Base-by-base conservation (phyloP, 2,113 vertebrate species). In the Climacteris rufus region DNA sequence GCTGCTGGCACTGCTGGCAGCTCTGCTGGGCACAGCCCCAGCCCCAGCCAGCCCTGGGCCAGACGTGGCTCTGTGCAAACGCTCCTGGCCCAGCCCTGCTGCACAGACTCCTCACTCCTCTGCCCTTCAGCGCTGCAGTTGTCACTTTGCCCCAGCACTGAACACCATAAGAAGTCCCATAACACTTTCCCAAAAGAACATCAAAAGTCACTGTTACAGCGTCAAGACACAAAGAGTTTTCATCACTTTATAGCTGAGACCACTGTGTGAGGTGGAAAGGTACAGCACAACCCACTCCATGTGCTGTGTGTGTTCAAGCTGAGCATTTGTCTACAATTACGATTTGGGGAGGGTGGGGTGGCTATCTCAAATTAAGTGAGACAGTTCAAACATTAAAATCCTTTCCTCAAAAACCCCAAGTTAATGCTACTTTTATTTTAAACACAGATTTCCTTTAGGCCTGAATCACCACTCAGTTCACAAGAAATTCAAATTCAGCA, bases 341-440 rank as follows among this genome's bases (percentile, higher is more conserved):
- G n/a, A 27, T 11, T 12, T 22, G 5, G 21, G 10, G 3, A 4
- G 15, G 17, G 53, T 3, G 3, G 19, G 14, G 13, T 13, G 21
- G 14, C 7, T 49, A 7, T 14, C 45, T 44, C 25, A 61, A 39
- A 50, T 21, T 27, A 72, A 79, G 25, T 17, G 19, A 61, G 37
- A 37, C 33, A 25, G 11, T 31, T 85, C n/a, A 71, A 71, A 47
- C n/a, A 44, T 22, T 28, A 10, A 61, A 63, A 84, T 45, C n/a
- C 18, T 57, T 66, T 52, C 42, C 42, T 66, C 37, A 22, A 22
- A 85, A 25, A 13, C 28, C 31, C 4, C 18, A 30, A 61, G 30
- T 21, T 56, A 49, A 76, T 18, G 19, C 6, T 24, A 23, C 13
- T 40, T 45, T 12, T 7, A 65, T 45, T 79, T 69, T 33, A 60